Percentiles rank a stretch among this genome's conserved stretches.
phyloP scores from a whole-genome alignment of 35 echinoderm and acorn worm genomes.

The Ophiothrix spiculata region DNA sequence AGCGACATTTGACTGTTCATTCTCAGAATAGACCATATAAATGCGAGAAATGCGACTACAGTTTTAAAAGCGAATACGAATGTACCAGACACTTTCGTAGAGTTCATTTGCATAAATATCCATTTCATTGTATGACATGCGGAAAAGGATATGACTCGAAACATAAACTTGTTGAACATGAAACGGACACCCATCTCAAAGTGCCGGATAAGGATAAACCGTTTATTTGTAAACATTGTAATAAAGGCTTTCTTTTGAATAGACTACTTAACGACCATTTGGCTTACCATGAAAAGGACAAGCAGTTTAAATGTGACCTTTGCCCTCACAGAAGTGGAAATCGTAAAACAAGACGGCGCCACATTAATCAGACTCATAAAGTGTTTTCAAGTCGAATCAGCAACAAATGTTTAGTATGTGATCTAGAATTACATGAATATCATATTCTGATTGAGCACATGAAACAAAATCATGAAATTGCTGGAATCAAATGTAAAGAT shows the following conservation, averaged over 20 bases:
- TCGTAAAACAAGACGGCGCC: neutral
- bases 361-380: neutral
- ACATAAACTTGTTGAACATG: neutral
- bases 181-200: neutral
- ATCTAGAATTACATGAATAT: neutral
- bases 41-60: neutral
- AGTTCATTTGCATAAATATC: neutral
- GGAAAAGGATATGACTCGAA: neutral
- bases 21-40: neutral
- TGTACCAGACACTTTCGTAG: neutral
- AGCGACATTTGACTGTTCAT: neutral
- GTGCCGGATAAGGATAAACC: neutral
- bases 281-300: neutral
- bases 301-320: neutral
- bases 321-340: neutral
- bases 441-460: neutral
- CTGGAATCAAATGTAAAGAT: neutral
- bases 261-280: neutral
- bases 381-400: neutral
- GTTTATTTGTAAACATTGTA: neutral
- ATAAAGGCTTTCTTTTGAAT: neutral
- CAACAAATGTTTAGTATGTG: neutral
- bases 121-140: neutral
- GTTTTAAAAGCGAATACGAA: neutral
- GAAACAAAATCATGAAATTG: neutral